Evolutionary conservation across 2,113 vertebrate species (phyloP), one percentile per base, ranked within the genome.

Genomic region (Hemibagrus wyckioides): DNA sequence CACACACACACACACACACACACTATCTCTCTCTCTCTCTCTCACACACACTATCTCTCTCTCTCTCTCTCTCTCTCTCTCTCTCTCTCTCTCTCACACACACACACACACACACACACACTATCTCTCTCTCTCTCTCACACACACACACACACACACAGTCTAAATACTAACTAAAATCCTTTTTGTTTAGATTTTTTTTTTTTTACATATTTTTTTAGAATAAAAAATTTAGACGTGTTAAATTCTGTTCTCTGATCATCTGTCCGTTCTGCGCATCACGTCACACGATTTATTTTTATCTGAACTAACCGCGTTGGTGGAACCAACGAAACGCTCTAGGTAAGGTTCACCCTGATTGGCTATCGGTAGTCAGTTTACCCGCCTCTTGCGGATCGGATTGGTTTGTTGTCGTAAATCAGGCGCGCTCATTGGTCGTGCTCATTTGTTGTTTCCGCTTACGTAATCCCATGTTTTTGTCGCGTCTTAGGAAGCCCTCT

Each of bases 401-500:
- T 86, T 86, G 79, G 85, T 28, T 33, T 3, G 25, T 59, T 36
- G 14, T 10, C 33, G 5, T 36, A 33, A 14, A 1, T 13, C 1
- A 0, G 61, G 8, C 33, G 30, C 44, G n/a, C 30, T 48, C 23
- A 86, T 90, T 88, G 84, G 89, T 39, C 30, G 50, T 33, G 30
- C 17, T 0, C n/a, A 2, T 63, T 69, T 81, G 83, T 84, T 83
- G 81, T 86, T 84, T 88, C 89, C 89, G 84, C 44, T 44, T 59
- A 83, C 67, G 86, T 80, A 54, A 69, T 44, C 54, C 48, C 30
- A 65, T 88, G 87, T 86, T 88, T 56, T 71, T 54, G 75, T 88
- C 73, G 44, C 80, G 54, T 90, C 79, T 75, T 65, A 63, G 57
- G 21, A 75, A 79, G 81, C 56, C 11, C 25, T 71, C 11, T 50